Conservation (phyloP, 2,888 invertebrate species). For the Amblyjoppa fuscipennis region DNA sequence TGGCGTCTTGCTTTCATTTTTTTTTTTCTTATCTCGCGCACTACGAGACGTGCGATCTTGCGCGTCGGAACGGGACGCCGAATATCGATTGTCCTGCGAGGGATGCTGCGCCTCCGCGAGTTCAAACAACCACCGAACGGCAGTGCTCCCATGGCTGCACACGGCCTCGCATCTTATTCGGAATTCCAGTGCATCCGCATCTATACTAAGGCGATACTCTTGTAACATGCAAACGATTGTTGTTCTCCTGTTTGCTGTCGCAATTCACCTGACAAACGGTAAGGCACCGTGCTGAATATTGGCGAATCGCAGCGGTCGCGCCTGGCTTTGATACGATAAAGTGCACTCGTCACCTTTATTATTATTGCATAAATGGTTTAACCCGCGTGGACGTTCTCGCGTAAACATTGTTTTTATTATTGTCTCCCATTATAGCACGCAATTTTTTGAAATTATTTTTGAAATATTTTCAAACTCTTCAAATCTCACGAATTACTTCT, state of each 20-base stretch:
- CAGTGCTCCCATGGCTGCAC: slow-evolving; percentile 48
- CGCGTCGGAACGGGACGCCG: slow-evolving; percentile 29
- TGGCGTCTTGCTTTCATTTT: too few relatives aligned
- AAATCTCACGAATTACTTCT: too few relatives aligned
- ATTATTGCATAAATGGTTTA: not conserved
- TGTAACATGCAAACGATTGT: slow-evolving; percentile 46
- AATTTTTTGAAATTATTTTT: too few relatives aligned
- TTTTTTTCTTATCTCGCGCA: slow-evolving; percentile 6
- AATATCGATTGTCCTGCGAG: slow-evolving; percentile 64
- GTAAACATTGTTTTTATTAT: not conserved
- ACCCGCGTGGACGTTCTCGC: not conserved
- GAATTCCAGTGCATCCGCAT: slow-evolving; percentile 15
- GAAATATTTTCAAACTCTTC: too few relatives aligned
- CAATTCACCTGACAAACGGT: slow-evolving; percentile 45
- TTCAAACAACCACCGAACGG: slow-evolving; percentile 32
- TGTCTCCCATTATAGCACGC: too few relatives aligned
- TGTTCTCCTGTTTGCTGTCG: slow-evolving; percentile 25
- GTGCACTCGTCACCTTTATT: not conserved
- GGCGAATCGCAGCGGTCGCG: not conserved
- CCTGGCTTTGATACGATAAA: not conserved
- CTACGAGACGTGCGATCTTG: not conserved
- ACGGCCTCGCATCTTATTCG: slow-evolving; percentile 30
- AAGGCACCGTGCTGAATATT: slow-evolving; percentile 17
- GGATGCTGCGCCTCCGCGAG: slow-evolving; percentile 55
- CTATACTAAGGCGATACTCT: not conserved